Percentiles rank a stretch among this genome's conserved stretches.
phyloP scores from a whole-genome alignment of 2,113 vertebrate species.

The Cinclus cinclus region DNA sequence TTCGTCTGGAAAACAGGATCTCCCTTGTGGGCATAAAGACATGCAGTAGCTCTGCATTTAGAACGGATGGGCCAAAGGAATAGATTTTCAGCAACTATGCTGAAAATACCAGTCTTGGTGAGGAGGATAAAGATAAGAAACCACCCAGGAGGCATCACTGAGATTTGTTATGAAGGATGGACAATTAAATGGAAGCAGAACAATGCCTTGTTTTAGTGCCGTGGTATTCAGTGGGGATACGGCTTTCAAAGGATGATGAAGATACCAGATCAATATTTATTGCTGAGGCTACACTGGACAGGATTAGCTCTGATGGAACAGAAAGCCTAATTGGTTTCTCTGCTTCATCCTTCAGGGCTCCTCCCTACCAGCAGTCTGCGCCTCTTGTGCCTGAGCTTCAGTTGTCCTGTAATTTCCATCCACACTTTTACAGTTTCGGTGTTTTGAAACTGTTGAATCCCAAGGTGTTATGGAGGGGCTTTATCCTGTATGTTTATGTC shows the following conservation, averaged over 20 bases:
- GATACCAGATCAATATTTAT: neutral
- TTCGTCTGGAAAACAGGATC: neutral
- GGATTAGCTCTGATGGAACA: neutral
- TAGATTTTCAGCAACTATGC: neutral
- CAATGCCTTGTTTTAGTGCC: neutral
- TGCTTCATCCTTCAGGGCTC: neutral
- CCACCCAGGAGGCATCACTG: neutral
- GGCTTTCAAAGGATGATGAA: neutral
- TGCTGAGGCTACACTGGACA: neutral
- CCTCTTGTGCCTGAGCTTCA: neutral
- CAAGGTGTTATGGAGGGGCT: neutral
- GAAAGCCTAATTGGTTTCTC: neutral
- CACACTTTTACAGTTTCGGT: neutral
- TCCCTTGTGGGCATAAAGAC: neutral
- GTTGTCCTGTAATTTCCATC: neutral
- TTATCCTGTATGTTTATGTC: conserved; percentile 11
- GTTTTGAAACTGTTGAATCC: neutral
- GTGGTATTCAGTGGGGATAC: neutral
- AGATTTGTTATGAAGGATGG: neutral
- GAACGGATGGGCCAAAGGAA: neutral
- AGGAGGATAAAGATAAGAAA: neutral
- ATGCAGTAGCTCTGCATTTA: neutral
- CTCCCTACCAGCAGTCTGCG: neutral
- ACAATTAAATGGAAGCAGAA: neutral
- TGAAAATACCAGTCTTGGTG: neutral